Base-by-base conservation (phyloP, 30 jellyfish, hydroid and myxozoan species). In the Chrysaora quinquecirrha region DNA sequence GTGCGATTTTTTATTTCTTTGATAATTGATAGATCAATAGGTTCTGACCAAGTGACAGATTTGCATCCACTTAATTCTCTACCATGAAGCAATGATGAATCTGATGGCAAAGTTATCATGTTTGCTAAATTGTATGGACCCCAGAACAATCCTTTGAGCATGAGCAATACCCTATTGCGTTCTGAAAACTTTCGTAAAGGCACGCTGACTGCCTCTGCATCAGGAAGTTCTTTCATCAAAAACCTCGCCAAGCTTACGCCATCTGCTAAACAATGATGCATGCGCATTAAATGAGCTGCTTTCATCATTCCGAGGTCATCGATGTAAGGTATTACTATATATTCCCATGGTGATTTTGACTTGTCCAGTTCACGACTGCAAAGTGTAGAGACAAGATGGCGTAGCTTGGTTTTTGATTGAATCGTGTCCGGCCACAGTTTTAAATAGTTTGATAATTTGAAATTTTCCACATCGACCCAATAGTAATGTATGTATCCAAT, bases 201-300 rank as follows among this genome's bases (percentile, higher is more conserved):
- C 54, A 66, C 61, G 10, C 82, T 52, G 25, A 30, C 65, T n/a
- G 83, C 85, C n/a, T 58, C 67, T 14, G 65, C n/a, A 35, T 84
- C 96, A 1, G 96, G 56, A 50, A 84, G 83, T 50, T 68, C 91
- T 80, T 78, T 29, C 6, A 68, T 74, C 31, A 90, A 78, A 52
- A 73, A 84, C 1, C 82, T 52, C 29, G 90, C 96, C 0, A 90
- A 48, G 20, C 96, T 75, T 23, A 87, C 35, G 20, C 97, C 97
- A 65, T 90, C 97, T 12, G 97, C 96, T 12, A 90, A 56, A 80
- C 96, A 80, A 65, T 90, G 97, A 49, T 87, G 93, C 71, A 78
- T 34, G 30, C 97, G 78, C n/a, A 84, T 62, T 7, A 76, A 74
- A 46, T 83, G 23, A 1, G 87, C 97, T 22, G 97, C 77, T 79